Evolutionary conservation across 1,140 invertebrate species (phyloP), one percentile per base, ranked within the genome.

Genomic region (Dendroctonus ponderosae): DNA sequence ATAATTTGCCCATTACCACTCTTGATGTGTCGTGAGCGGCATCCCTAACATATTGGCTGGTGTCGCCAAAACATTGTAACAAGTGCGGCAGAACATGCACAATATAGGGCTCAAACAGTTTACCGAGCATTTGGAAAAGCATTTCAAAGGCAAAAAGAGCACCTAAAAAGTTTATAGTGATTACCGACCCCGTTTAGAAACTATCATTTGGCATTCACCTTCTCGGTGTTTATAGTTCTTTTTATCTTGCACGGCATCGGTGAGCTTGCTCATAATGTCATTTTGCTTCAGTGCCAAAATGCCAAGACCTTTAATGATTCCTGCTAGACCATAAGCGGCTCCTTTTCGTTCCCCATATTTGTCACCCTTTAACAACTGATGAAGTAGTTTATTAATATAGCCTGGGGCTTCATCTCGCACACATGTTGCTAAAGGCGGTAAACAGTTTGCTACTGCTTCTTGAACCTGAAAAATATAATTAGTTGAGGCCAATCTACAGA

Each of bases 61-160:
- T 84, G 82, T 99, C 97, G 7, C 96, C 97, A 81, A 99, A 98
- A 78, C 96, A 98, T 54, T 96, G 84, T 39, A 99, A 81, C 69
- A 99, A 82, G 82, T 98, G 91, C 3, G 96, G 96, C 58, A 99
- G 80, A 43, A 99, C 93, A 78, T 98, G 93, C 41, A 99, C 94
- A 67, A 99, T 95, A 80, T 99, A 99, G 0, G 97, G 97, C 79
- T 99, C 98, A 82, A 99, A 99, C 43, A 99, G 81, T 63, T 96
- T 88, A 0, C 96, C 96, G 70, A 99, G 82, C 85, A 96, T 95
- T 67, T 89, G 89, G 79, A 94, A 99, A 11, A 99, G 82, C 88
- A 98, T 96, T 82, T 99, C 97, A 83, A 99, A 95, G 1, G 95
- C 96, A 83, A 99, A 96, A 15, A 99, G 79, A 2, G 96, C 95